Base-by-base conservation (phyloP, 2,113 vertebrate species). In the Austrofundulus limnaeus region DNA sequence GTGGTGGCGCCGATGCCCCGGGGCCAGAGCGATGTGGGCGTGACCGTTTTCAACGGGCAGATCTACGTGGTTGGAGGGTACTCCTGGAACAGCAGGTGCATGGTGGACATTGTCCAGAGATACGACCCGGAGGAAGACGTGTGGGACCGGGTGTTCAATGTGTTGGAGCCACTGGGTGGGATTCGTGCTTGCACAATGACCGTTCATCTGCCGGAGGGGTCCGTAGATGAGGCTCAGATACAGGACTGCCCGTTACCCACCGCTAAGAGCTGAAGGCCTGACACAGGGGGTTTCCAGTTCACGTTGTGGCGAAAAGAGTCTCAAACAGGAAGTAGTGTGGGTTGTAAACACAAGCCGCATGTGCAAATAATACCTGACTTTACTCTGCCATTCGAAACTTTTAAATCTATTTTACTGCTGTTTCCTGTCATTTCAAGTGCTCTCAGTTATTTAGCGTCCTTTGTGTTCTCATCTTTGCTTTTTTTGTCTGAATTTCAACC, bases 11-110 rank as follows among this genome's bases (percentile, higher is more conserved):
- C 93, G 4, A 93, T 94, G 92, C 87, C 91, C 0, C 73, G 89
- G 4, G 92, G 93, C 0, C 93, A 94, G 77, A 94, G 93, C 6
- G 92, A 93, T 2, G 91, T 93, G 0, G 93, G 93, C 0, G 89
- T 94, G 66, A 87, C 93, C 0, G 92, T 93, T 64, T 93, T 92
- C 56, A 67, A 88, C 14, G 90, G 80, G 19, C 83, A 83, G 61
- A 80, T 94, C 65, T 94, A 92, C 4, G 93, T 94, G 64, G 91
- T 93, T 45, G 93, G 93, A 0, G 93, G 93, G 4, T 94, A 94
- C 20, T 93, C 92, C 20, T 94, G 93, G 93, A 94, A 94, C 89
- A 94, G 90, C 81, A 84, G 90, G 1, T 94, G 92, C 75, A 94
- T 93, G 93, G 91, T 94, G 4, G 92, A 93, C 66, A 86, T 93